These are phyloP conservation scores for Leptinotarsa rubiginosa DNA, from an alignment of 2,888 invertebrate genomes.

Conservation along the genomic window DNA sequence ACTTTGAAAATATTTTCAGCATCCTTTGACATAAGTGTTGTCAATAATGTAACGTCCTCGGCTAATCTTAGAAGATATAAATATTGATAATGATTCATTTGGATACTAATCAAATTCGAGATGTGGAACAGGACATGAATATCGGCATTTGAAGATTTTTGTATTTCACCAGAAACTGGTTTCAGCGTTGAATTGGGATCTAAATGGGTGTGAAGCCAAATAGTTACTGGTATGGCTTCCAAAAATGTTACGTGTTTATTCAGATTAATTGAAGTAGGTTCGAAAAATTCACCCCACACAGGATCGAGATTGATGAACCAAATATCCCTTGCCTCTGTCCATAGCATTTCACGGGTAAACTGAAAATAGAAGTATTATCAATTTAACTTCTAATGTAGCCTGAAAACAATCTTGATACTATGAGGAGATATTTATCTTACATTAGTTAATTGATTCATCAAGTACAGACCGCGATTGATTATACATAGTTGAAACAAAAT, in stretches of 20 bases:
- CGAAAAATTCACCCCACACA: constrained; percentile 92
- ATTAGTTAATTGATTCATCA: too few species aligned
- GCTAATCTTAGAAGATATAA: constrained; percentile 87
- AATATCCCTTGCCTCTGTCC: constrained; percentile 88
- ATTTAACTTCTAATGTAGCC: not conserved
- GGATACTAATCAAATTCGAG: constrained; percentile 86
- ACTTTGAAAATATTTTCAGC: constrained; percentile 77
- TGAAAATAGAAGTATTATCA: constrained; percentile 40
- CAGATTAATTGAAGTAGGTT: constrained; percentile 80
- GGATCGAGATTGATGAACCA: constrained; percentile 92
- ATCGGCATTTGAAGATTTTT: constrained; percentile 68
- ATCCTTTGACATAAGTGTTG: constrained; percentile 83
- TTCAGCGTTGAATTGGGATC: constrained; percentile 63
- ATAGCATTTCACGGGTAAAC: constrained; percentile 68
- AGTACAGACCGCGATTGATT: too few species aligned
- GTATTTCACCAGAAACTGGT: constrained; percentile 14
- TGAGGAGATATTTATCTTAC: too few species aligned
- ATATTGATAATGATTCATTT: constrained; percentile 94
- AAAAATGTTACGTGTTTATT: constrained; percentile 83
- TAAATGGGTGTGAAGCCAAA: constrained; percentile 78
- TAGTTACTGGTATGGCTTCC: constrained; percentile 87
- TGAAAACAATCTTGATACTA: too few species aligned
- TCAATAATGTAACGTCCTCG: constrained; percentile 83
- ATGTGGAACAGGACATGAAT: constrained; percentile 86
- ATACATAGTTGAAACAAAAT: too few species aligned